phyloP scores from a whole-genome alignment of 2,888 invertebrate species.

The Marronus borbonicus region DNA sequence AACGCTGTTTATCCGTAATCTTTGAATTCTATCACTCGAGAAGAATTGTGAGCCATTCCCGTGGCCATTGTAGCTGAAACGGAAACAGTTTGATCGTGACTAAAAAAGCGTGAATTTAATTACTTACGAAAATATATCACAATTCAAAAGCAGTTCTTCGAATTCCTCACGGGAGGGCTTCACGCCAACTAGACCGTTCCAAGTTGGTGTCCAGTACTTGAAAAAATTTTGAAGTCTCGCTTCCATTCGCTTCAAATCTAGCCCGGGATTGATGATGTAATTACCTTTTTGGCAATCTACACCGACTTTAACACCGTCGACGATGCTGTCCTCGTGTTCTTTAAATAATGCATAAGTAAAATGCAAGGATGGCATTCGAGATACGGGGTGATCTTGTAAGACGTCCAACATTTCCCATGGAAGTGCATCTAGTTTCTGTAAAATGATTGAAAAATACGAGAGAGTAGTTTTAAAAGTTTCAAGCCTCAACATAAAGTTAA shows the following conservation, averaged over 20 bases:
- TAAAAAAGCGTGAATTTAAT: neutral
- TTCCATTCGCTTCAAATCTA: conserved; percentile 70
- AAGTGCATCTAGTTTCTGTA: conserved; percentile 81
- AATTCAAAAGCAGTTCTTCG: conserved; percentile 70
- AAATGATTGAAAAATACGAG: neutral
- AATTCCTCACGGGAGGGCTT: conserved; percentile 73
- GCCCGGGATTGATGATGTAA: conserved; percentile 82
- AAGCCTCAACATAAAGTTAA: too few relatives aligned
- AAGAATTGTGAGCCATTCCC: conserved; percentile 78
- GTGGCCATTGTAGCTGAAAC: conserved; percentile 79
- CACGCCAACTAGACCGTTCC: conserved; percentile 70
- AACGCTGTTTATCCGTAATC: conserved; percentile 73
- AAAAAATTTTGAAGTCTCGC: conserved; percentile 70
- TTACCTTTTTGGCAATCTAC: conserved; percentile 71
- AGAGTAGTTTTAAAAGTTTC: too few relatives aligned
- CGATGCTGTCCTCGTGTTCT: conserved; percentile 74
- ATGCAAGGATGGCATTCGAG: conserved; percentile 83
- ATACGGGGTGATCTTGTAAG: conserved; percentile 78
- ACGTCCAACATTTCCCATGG: conserved; percentile 86
- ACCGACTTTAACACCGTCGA: conserved; percentile 74
- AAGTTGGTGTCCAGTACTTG: conserved; percentile 71
- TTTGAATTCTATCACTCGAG: conserved; percentile 73
- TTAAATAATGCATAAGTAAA: conserved; percentile 77
- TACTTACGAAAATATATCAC: conserved; percentile 76
- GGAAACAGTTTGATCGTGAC: neutral